These are phyloP conservation scores for Rhipidura dahli DNA, from an alignment of 2,113 vertebrate species.

Conservation along the genomic window DNA sequence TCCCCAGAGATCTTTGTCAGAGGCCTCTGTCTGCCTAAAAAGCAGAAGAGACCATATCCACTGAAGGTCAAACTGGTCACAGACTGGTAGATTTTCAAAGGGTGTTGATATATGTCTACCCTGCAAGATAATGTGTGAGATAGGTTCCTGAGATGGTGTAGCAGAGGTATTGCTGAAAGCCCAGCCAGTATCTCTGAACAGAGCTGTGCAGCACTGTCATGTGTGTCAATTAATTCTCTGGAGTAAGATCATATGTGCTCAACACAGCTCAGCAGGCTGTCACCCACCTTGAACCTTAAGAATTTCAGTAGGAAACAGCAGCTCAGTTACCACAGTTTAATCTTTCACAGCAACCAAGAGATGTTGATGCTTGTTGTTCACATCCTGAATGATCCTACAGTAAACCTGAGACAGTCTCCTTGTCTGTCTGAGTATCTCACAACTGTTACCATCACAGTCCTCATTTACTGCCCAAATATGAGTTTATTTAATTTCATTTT, in stretches of 20 bases:
- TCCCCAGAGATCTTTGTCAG: neutral
- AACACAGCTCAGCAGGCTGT: neutral
- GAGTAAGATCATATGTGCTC: fast-evolving
- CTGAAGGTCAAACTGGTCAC: neutral
- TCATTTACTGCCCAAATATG: neutral
- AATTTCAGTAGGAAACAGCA: neutral
- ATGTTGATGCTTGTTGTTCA: neutral
- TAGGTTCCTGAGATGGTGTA: neutral
- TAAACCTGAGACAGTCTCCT: neutral
- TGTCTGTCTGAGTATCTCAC: neutral
- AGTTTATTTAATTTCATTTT: neutral
- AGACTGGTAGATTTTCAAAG: neutral
- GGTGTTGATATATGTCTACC: neutral
- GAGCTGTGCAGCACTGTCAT: fast-evolving
- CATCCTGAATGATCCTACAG: neutral
- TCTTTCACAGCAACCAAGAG: neutral
- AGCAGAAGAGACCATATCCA: neutral
- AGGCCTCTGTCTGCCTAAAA: neutral
- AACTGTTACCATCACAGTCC: neutral
- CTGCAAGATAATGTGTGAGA: neutral
- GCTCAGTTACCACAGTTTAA: neutral
- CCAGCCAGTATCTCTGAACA: neutral
- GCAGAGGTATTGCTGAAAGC: neutral
- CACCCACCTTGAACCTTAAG: neutral
- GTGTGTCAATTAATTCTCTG: neutral